Conservation (phyloP, 2,113 vertebrate genomes). For the Isichthys henryi region DNA sequence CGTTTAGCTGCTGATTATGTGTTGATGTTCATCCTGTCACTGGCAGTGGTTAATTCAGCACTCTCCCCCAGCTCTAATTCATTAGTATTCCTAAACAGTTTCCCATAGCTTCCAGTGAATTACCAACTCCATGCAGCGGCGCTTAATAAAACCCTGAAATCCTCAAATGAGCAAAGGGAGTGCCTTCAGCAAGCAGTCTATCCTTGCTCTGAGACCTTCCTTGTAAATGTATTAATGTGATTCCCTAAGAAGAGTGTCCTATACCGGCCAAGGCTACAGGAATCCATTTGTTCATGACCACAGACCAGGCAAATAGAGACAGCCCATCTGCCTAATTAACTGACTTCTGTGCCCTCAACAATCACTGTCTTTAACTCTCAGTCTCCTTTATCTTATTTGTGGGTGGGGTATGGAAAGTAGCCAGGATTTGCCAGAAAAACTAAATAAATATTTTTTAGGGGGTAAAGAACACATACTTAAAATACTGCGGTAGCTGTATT, state of each 20-base stretch:
- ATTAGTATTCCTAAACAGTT: slow-evolving; percentile 11
- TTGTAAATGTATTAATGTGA: slow-evolving; percentile 15
- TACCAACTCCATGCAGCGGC: background rate
- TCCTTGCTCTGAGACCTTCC: background rate
- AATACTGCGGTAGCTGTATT: background rate
- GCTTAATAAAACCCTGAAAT: slow-evolving; percentile 12
- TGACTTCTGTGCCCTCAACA: background rate
- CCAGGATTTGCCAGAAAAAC: background rate
- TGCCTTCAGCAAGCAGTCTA: background rate
- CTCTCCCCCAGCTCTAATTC: background rate
- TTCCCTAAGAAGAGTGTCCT: background rate
- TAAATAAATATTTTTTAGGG: background rate
- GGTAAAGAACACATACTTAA: background rate
- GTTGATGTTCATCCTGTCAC: background rate
- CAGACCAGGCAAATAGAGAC: background rate
- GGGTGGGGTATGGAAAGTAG: background rate
- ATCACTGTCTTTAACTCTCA: background rate
- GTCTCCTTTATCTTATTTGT: background rate
- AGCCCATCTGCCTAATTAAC: background rate
- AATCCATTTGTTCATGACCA: background rate
- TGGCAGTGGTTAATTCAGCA: background rate
- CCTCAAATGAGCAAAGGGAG: background rate
- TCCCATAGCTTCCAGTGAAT: slow-evolving; percentile 11
- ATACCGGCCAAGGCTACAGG: background rate
- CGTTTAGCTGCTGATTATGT: background rate